A percentile compares a stretch with the other conserved stretches of the same genome.
phyloP scores from a whole-genome alignment of 2,888 invertebrate genomes.

The Allolobophora icterica region DNA sequence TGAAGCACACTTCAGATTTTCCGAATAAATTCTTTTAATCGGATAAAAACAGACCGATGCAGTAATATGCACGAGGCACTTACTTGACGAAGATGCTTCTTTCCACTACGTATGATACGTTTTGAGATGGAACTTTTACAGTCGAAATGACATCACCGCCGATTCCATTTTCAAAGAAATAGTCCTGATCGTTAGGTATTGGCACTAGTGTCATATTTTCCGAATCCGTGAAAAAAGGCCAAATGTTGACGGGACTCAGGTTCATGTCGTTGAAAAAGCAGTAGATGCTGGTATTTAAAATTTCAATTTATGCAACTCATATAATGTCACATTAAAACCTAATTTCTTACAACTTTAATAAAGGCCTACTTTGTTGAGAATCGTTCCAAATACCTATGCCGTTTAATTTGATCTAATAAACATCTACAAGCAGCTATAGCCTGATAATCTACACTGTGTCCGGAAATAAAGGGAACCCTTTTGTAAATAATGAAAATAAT shows the following conservation, averaged over 20 bases:
- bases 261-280: constrained; percentile 1
- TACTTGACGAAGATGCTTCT: neutral
- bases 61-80: neutral
- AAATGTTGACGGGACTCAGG: neutral
- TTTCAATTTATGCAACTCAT: too few species aligned
- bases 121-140: neutral
- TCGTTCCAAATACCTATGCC: too few species aligned
- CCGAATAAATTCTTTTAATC: neutral
- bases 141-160: neutral
- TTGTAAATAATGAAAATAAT: too few species aligned
- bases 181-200: neutral
- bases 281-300: neutral
- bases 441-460: too few species aligned
- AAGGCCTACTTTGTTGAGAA: too few species aligned
- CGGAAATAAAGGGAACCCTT: too few species aligned
- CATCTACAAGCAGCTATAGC: too few species aligned
- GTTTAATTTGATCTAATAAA: too few species aligned
- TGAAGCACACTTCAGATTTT: too few species aligned
- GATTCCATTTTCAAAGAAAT: constrained; percentile 22
- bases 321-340: too few species aligned
- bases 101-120: neutral
- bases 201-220: neutral
- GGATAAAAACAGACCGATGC: neutral
- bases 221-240: neutral
- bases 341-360: too few species aligned